Base-by-base conservation (phyloP, 2,888 invertebrate genomes). In the Oligia strigilis region DNA sequence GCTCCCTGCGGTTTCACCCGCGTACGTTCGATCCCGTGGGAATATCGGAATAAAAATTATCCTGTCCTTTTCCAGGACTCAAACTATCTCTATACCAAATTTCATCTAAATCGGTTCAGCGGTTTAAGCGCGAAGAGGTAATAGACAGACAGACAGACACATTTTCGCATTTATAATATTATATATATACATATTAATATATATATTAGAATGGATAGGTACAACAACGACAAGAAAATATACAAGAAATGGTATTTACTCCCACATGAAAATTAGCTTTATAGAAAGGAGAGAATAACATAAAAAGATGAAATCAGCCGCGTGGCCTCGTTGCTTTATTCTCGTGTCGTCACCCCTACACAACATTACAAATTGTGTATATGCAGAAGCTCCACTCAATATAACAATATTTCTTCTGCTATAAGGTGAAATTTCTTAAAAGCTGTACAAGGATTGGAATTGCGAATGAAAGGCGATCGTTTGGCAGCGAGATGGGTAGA, bases 241-340 rank as follows among this genome's bases (percentile, higher is more conserved):
- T n/a, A 82, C 49, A 64, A 81, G 66, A 67, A 77, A 36, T 60
- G 17, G 40, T 77, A 67, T 75, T 73, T 78, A 73, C 58, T 66
- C 64, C 58, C 64, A 86, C 60, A 72, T 69, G 58, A 60, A 86
- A 86, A 82, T 82, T 82, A 78, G 62, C 64, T 75, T 77, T 82
- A 81, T 66, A 85, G 65, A 82, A 78, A 77, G n/a, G 60, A 65
- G 66, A 17, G 66, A 72, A 75, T 77, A 72, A 60, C 66, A 81
- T 66, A 78, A 82, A 78, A 77, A 79, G n/a, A 77, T 86, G 78
- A 82, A 77, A 85, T 82, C 73, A 78, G 82, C 2, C 23, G 74
- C 75, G 65, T 82, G 78, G 67, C 75, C 76, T 82, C 71, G 64
- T 69, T 76, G 65, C 82, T 74, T 65, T 69, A 72, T 76, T 74